Evolutionary conservation across 2,113 vertebrate genomes (phyloP), one percentile per base, ranked within the genome.

Genomic region (Ranitomeya variabilis): DNA sequence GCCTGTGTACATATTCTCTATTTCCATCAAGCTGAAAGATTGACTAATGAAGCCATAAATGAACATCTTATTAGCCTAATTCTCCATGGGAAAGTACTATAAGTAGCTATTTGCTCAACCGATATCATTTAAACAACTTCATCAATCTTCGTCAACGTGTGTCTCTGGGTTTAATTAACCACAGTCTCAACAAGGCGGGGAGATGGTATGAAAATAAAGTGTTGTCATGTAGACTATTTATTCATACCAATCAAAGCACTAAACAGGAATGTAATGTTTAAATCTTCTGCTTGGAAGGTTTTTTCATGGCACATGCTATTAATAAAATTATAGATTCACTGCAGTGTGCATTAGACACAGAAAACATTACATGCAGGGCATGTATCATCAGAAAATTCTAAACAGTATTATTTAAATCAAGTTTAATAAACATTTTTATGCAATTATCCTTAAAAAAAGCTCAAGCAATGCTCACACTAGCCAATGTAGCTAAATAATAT

Each of bases 21-120:
- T 67, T 91, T 91, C 89, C 80, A 90, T 26, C 86, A 81, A 91
- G 85, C 90, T 92, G 93, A 95, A 90, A 90, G 91, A 91, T 92
- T 92, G 90, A 92, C 92, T 94, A 94, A 94, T 94, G 91, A 91
- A 92, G 93, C 92, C 90, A 90, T 93, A 93, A 94, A 90, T 26
- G 86, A 90, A 92, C 93, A 94, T 94, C 93, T 94, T 93, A 95
- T 94, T 94, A 94, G 93, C 87, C 90, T 92, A 92, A 92, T 94
- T 92, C 93, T 92, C 87, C 89, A 87, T 85, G 92, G 92, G 90
- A 87, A 90, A 92, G 91, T 90, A 93, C 93, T 92, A 90, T 92
- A 92, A 90, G 90, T 80, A 89, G 88, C 91, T 80, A 90, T 69
- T 90, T 90, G 88, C 89, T 90, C 57, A 4, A 89, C 92, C 89